These are phyloP conservation scores for human (Homo sapiens) DNA, from an alignment of 2,113 vertebrate genomes.

Conservation along the genomic window DNA sequence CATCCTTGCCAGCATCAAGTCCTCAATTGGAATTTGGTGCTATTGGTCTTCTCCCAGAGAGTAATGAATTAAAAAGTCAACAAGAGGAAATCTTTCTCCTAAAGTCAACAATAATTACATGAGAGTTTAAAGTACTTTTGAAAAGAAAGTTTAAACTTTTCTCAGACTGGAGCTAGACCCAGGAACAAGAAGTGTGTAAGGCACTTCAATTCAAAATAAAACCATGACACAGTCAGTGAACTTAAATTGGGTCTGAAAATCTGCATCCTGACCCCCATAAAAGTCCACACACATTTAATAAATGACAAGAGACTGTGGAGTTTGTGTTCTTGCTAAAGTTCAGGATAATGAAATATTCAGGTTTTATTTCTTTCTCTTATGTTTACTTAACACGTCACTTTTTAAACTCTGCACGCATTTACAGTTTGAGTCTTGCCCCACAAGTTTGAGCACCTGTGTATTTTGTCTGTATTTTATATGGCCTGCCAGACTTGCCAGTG, in stretches of 20 bases:
- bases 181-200: background rate
- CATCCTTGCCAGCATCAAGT: background rate
- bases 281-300: background rate
- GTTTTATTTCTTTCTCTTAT: conserved; percentile 31
- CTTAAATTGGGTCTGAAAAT: background rate
- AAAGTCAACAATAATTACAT: background rate
- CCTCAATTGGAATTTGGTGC: background rate
- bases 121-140: conserved; percentile 28
- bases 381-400: conserved; percentile 32
- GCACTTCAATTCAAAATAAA: conserved; percentile 29
- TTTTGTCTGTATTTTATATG: conserved; percentile 18
- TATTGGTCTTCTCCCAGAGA: background rate
- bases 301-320: background rate
- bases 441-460: conserved; percentile 13
- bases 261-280: background rate
- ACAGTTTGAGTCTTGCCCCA: background rate
- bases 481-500: conserved; percentile 41
- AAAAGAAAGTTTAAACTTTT: conserved; percentile 44
- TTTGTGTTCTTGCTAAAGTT: background rate
- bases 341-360: background rate
- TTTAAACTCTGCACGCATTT: background rate
- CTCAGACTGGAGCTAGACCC: conserved; percentile 2
- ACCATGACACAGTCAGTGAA: background rate
- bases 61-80: background rate
- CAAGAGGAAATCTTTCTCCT: background rate